Conservation (phyloP, 2,888 invertebrate species). For the Meiosimyza platycephala region DNA sequence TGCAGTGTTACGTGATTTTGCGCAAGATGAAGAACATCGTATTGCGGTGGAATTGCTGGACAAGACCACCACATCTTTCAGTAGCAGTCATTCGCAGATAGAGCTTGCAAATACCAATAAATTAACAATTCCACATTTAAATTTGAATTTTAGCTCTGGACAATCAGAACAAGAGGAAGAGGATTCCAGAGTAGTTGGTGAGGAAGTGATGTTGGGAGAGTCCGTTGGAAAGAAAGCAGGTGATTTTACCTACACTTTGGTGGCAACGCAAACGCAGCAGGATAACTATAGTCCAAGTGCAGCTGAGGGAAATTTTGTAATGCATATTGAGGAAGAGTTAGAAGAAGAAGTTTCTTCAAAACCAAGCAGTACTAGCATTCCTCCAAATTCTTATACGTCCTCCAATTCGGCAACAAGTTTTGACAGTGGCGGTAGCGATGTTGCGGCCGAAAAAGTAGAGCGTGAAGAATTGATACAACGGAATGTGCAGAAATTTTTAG, state of each 20-base stretch:
- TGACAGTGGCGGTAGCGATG: background rate
- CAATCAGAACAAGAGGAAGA: slow-evolving; percentile 49
- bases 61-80: slow-evolving; percentile 43
- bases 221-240: slow-evolving; percentile 35
- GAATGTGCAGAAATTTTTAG: slow-evolving; percentile 48
- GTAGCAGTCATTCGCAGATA: slow-evolving; percentile 29
- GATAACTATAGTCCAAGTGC: slow-evolving; percentile 52
- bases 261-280: slow-evolving; percentile 12
- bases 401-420: slow-evolving; percentile 28
- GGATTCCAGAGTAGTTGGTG: background rate
- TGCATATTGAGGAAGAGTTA: background rate
- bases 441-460: slow-evolving; percentile 15
- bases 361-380: slow-evolving; percentile 3
- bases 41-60: slow-evolving; percentile 51
- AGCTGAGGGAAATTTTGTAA: slow-evolving; percentile 47
- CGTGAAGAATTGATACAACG: slow-evolving; percentile 41
- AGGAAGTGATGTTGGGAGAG: slow-evolving; percentile 19
- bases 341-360: background rate
- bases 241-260: slow-evolving; percentile 22
- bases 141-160: slow-evolving; percentile 54
- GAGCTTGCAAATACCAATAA: background rate
- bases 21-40: slow-evolving; percentile 49
- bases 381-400: too few species aligned
- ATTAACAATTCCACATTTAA: slow-evolving; percentile 51
- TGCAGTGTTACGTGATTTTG: slow-evolving; percentile 55